Evolutionary conservation across 35 echinoderm and acorn worm genomes (phyloP), one percentile per base, ranked within the genome.

Genomic region (Apostichopus californicus): DNA sequence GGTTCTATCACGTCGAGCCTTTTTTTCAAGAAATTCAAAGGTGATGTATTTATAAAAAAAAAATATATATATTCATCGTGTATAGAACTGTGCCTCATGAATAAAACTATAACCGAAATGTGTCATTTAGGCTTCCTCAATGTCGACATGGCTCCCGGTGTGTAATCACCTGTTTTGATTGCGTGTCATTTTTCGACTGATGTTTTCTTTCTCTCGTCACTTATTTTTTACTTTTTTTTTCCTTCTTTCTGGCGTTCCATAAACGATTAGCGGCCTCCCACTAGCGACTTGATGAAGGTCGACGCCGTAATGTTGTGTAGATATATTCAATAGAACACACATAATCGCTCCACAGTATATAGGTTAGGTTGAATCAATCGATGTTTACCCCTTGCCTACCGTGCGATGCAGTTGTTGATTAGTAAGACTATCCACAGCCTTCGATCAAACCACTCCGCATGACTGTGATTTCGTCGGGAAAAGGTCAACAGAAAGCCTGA

Each of bases 391-490:
- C 71, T 75, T 75, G 71, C 71, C 71, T 75, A 75, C 71, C 71
- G 71, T 75, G 71, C 15, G 7, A 75, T 20, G 71, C n/a, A n/a
- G 4, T 75, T 75, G 71, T 75, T 75, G 14, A 13, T 75, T 75
- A 75, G 0, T 75, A 20, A 75, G 11, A 75, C 71, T 75, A 75
- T 75, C 71, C 71, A 1, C 71, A 75, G n/a, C 6, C 12, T 75
- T 75, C 71, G 17, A 75, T 75, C 71, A 75, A 75, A n/a, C 17
- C 18, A 18, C 17, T 75, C 71, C 71, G 71, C 71, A 22, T 75
- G 71, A 85, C 81, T 85, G 57, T 85, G 81, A 85, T 46, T 85
- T 85, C 56, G 71, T 85, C 81, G 34, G 71, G 71, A 22, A 85
- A 85, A 85, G 81, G 81, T 85, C 81, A 85, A 58, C 28, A n/a